Percentiles rank a stretch among this genome's conserved stretches.
Conservation (phyloP, 2,113 vertebrate species). For the Dendrocopos noguchii region DNA sequence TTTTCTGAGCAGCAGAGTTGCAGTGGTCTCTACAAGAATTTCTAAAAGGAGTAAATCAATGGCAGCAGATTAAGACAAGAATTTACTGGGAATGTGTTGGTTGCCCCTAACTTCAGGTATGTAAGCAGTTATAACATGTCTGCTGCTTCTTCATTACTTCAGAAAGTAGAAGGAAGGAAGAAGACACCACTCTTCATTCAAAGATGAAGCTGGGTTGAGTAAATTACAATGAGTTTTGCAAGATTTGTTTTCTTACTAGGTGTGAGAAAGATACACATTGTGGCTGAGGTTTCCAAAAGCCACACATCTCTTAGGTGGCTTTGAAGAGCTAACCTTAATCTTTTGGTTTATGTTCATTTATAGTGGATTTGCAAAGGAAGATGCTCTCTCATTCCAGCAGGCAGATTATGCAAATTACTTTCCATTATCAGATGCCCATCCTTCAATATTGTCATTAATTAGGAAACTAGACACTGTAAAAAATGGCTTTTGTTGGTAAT, state of each 20-base stretch:
- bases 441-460: neutral
- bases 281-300: constrained; percentile 1
- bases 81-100: neutral
- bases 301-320: neutral
- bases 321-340: constrained; percentile 26
- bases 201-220: neutral
- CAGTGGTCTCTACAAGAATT: neutral
- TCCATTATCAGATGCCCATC: constrained; percentile 19
- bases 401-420: constrained; percentile 30
- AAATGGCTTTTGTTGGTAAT: neutral
- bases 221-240: neutral
- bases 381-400: constrained; percentile 1
- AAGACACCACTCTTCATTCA: neutral
- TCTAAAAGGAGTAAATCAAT: neutral
- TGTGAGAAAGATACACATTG: neutral
- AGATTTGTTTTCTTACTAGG: neutral
- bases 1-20: neutral
- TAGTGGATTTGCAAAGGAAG: constrained; percentile 1
- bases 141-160: neutral
- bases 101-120: neutral
- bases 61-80: neutral
- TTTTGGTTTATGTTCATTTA: constrained; percentile 16
- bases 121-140: neutral
- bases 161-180: neutral
- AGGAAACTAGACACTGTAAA: neutral